Evolutionary conservation across 2,113 vertebrate species (phyloP).

Genomic region (Protobothrops flavoviridis): DNA sequence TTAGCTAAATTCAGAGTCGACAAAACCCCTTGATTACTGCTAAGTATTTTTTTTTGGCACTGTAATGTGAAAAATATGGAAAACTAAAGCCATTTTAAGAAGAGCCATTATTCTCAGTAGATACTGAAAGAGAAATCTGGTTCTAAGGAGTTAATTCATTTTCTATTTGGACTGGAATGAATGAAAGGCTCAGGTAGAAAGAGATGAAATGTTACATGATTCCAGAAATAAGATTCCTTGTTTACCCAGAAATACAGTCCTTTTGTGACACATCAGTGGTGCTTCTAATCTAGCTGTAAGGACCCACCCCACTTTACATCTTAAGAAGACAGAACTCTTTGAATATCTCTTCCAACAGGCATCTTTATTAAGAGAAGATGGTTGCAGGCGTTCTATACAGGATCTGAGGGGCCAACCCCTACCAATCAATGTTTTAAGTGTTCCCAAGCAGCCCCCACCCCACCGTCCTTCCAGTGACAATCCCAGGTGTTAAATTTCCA

Average conservation of each 20-base stretch:
- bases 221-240: not conserved
- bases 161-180: not conserved
- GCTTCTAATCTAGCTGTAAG: not conserved
- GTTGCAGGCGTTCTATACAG: too few relatives aligned
- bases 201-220: not conserved
- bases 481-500: too few relatives aligned
- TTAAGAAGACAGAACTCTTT: too few relatives aligned
- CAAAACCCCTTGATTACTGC: not conserved
- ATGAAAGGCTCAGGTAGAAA: not conserved
- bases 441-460: too few relatives aligned
- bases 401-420: too few relatives aligned
- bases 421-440: too few relatives aligned
- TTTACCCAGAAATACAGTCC: not conserved
- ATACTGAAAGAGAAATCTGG: too few relatives aligned
- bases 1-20: not conserved
- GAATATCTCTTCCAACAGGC: too few relatives aligned
- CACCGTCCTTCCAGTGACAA: too few relatives aligned
- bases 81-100: not conserved
- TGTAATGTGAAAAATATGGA: not conserved
- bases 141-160: not conserved
- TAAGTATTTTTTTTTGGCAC: not conserved
- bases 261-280: not conserved
- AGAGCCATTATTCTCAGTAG: too few relatives aligned
- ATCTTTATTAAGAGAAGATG: too few relatives aligned
- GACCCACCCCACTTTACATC: too few relatives aligned